Base-by-base conservation (phyloP, 2,888 invertebrate genomes). In the Agrypnus murinus region DNA sequence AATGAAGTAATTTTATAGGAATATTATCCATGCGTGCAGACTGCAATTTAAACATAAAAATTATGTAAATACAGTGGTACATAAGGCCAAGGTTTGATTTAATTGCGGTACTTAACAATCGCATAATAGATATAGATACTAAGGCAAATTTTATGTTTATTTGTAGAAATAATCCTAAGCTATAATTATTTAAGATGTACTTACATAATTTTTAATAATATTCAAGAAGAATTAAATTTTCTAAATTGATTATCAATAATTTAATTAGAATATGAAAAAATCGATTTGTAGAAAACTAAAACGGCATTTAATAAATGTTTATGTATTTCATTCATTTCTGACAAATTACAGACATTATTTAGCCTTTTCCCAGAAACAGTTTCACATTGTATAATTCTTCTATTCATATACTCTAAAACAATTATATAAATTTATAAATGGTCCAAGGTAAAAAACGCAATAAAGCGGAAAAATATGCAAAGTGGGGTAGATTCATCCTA, bases 401-500 rank as follows among this genome's bases (percentile, higher is more conserved):
- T 36, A 55, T 55, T 55, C 55, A 55, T 36, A 10, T 5, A 36
- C 17, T 7, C 36, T 36, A 36, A 50, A 55, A 34, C 36, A 55
- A 32, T 55, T 36, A 15, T 36, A 34, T 10, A 25, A 25, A 14
- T 17, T 55, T 32, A n/a, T n/a, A 12, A 38, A 8, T 34, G 32
- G 45, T 6, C 8, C 50, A 63, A 57, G 53, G 58, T 59, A 31
- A 31, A 59, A 59, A 40, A 31, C 15, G 40, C 58, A 59, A 45
- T 58, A 57, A 64, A 53, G 34, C 34, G 62, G 38, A 62, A 62
- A 45, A 12, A 25, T 59, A 17, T 9, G 8, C 17, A 59, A 62
- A 48, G 36, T 64, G 64, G 50, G 25, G 64, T 12, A 34, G 50
- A 25, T 40, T 46, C n/a, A 9, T 14, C 14, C 53, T 36, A n/a